Percentiles rank a stretch among this genome's conserved stretches.
Conservation (phyloP, 2,888 invertebrate species). For the Aporophyla nigra region DNA sequence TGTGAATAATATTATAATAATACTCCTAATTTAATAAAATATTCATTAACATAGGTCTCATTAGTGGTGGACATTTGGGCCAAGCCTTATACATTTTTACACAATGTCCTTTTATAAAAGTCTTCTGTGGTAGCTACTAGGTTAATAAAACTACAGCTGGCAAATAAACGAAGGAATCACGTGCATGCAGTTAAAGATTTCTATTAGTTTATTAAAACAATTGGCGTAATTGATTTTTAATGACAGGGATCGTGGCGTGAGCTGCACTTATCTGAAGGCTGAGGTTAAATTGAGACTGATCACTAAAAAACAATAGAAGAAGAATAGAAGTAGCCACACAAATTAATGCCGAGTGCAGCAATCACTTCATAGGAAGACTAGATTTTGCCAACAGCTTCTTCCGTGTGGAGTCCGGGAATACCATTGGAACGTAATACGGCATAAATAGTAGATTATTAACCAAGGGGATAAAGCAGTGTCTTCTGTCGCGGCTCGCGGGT, state of each 20-base stretch:
- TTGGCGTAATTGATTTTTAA: slow-evolving; percentile 41
- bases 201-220: slow-evolving; percentile 31
- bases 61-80: too few species aligned
- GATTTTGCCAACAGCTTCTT: background rate
- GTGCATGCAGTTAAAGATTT: slow-evolving; percentile 19
- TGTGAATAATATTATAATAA: too few species aligned
- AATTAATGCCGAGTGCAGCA: background rate
- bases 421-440: background rate
- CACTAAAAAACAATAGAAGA: background rate
- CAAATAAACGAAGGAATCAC: slow-evolving; percentile 4
- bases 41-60: too few species aligned
- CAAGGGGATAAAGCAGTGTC: too few species aligned
- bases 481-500: too few species aligned
- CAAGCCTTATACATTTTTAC: too few species aligned
- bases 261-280: background rate
- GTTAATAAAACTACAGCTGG: background rate
- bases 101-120: too few species aligned
- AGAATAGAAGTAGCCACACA: background rate
- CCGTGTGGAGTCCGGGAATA: background rate
- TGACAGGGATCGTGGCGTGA: background rate
- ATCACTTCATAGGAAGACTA: background rate
- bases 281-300: background rate
- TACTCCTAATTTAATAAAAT: too few species aligned
- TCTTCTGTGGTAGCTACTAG: too few species aligned
- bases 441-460: too few species aligned